phyloP scores from a whole-genome alignment of 2,113 vertebrate genomes.

The Isichthys henryi region DNA sequence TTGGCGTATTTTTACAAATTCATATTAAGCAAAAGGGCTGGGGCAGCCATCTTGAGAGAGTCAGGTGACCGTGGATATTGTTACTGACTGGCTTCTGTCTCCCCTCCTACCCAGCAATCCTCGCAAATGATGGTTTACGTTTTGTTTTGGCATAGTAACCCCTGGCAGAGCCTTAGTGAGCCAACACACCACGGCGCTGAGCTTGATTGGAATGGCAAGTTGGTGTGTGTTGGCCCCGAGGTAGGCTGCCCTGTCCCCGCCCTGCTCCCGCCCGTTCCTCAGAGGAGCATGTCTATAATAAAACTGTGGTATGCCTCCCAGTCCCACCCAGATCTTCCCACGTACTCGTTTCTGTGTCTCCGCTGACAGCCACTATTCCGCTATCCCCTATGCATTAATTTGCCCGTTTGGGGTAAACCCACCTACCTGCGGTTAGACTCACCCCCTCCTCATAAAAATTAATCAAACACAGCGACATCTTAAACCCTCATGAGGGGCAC shows the following conservation, averaged over 20 bases:
- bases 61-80: neutral
- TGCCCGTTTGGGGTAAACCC: constrained; percentile 27
- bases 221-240: neutral
- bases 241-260: neutral
- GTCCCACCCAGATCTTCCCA: neutral
- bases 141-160: neutral
- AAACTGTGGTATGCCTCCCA: neutral
- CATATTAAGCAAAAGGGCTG: neutral
- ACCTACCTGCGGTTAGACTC: constrained; percentile 27
- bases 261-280: neutral
- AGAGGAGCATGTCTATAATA: constrained; percentile 4
- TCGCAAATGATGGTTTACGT: neutral
- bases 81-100: neutral
- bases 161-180: neutral
- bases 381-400: constrained; percentile 29
- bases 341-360: neutral
- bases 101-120: neutral
- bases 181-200: neutral
- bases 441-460: constrained; percentile 32
- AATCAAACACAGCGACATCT: constrained; percentile 20
- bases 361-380: neutral
- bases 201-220: neutral
- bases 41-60: neutral
- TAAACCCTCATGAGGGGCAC: constrained; percentile 12
- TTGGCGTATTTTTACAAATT: neutral